A percentile compares a stretch with the other conserved stretches of the same genome.
phyloP scores from a whole-genome alignment of 2,113 vertebrate species.

The Platysteira castanea region DNA sequence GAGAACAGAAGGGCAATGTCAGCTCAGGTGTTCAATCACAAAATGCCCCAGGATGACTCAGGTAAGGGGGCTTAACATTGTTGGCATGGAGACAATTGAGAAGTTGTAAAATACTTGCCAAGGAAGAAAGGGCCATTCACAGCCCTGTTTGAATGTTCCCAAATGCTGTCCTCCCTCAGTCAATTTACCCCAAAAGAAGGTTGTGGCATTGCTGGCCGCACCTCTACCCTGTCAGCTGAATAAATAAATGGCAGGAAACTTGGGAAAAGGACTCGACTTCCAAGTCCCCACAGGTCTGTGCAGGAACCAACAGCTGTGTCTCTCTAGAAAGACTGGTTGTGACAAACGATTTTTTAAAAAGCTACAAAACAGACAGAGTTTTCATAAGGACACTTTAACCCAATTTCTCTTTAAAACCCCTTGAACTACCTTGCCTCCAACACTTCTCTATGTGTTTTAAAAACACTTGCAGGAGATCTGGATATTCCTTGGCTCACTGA shows the following conservation, averaged over 20 bases:
- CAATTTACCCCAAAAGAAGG: background rate
- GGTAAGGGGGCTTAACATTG: background rate
- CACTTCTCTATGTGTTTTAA: background rate
- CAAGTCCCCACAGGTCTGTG: background rate
- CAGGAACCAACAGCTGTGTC: background rate
- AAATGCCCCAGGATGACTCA: background rate
- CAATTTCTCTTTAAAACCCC: background rate
- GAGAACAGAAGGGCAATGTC: constrained; percentile 58
- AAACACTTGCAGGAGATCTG: background rate
- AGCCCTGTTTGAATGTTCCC: background rate
- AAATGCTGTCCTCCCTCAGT: background rate
- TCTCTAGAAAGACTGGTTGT: background rate
- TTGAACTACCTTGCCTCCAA: background rate
- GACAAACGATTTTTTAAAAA: background rate
- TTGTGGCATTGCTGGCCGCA: background rate
- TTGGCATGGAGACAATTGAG: background rate
- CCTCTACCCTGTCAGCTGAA: background rate
- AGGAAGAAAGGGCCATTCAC: background rate
- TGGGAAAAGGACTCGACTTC: background rate
- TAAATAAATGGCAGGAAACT: background rate
- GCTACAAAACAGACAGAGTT: background rate
- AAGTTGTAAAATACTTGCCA: background rate
- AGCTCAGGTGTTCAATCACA: background rate
- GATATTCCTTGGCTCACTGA: background rate
- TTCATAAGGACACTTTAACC: background rate